A percentile compares a stretch with the other conserved stretches of the same genome.
Evolutionary conservation across 2,888 invertebrate genomes (phyloP).

Genomic region (Ophion costatus): DNA sequence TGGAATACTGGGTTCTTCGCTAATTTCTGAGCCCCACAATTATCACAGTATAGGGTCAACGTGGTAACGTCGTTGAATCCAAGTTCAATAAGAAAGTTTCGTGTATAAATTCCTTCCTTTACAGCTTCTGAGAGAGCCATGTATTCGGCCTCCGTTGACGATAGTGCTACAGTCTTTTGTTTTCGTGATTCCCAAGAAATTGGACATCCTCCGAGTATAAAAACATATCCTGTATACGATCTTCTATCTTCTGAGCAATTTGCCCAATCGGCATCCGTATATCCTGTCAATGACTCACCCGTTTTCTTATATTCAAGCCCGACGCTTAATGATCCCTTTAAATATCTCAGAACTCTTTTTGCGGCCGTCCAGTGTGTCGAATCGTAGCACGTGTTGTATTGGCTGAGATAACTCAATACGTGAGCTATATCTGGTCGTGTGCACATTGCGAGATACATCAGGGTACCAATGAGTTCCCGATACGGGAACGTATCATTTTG

Average conservation of each 20-base stretch:
- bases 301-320: conserved; percentile 17
- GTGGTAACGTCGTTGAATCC: neutral
- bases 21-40: conserved; percentile 23
- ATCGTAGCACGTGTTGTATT: conserved; percentile 34
- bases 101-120: conserved; percentile 25
- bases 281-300: neutral
- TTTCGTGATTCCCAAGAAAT: conserved; percentile 56
- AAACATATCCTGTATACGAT: conserved; percentile 59
- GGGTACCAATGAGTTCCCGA: conserved; percentile 44
- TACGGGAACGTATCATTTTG: conserved; percentile 38
- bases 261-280: conserved; percentile 49
- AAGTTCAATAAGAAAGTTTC: conserved; percentile 28
- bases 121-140: conserved; percentile 24
- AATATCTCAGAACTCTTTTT: conserved; percentile 37
- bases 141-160: neutral
- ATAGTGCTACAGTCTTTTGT: conserved; percentile 42
- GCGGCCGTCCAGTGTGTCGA: conserved; percentile 43
- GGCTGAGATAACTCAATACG: conserved; percentile 44
- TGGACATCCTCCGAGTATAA: conserved; percentile 27
- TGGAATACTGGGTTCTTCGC: conserved; percentile 15
- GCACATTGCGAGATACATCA: neutral
- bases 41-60: conserved; percentile 31
- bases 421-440: conserved; percentile 58
- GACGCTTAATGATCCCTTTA: conserved; percentile 10
- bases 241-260: conserved; percentile 39